Conservation (phyloP, 1,140 invertebrate genomes). For the Plectrocnemia conspersa region DNA sequence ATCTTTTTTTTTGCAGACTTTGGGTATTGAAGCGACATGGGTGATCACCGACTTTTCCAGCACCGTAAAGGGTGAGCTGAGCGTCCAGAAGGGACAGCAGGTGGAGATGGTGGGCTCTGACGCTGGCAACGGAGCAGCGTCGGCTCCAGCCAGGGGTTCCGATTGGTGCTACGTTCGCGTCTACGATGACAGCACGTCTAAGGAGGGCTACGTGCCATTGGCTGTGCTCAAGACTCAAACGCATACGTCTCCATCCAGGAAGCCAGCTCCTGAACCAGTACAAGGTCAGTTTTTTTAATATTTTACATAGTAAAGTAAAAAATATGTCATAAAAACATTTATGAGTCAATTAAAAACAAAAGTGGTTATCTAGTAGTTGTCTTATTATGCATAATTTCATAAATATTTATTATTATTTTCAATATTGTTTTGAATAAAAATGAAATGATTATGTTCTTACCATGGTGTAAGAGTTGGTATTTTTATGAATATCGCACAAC, state of each 20-base stretch:
- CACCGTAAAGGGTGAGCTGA: constrained; percentile 65
- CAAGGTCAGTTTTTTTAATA: constrained; percentile 41
- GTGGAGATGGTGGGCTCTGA: constrained; percentile 82
- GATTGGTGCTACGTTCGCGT: constrained; percentile 60
- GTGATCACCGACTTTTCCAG: constrained; percentile 78
- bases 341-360: no score
- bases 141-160: background rate
- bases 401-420: no score
- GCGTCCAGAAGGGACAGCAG: constrained; percentile 81
- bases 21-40: constrained; percentile 78
- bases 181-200: constrained; percentile 53
- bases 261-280: constrained; percentile 22
- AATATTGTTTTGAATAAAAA: no score
- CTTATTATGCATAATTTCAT: no score
- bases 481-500: no score
- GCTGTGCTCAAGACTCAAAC: constrained; percentile 76
- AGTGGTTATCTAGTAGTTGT: no score
- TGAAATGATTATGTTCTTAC: no score
- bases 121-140: constrained; percentile 45
- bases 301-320: constrained; percentile 5
- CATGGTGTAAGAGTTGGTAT: no score
- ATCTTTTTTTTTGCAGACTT: constrained; percentile 51
- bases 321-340: no score
- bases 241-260: constrained; percentile 57
- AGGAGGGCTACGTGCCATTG: constrained; percentile 79